Evolutionary conservation across 2,113 vertebrate species (phyloP), one percentile per base, ranked within the genome.

Genomic region (Misgurnus anguillicaudatus): DNA sequence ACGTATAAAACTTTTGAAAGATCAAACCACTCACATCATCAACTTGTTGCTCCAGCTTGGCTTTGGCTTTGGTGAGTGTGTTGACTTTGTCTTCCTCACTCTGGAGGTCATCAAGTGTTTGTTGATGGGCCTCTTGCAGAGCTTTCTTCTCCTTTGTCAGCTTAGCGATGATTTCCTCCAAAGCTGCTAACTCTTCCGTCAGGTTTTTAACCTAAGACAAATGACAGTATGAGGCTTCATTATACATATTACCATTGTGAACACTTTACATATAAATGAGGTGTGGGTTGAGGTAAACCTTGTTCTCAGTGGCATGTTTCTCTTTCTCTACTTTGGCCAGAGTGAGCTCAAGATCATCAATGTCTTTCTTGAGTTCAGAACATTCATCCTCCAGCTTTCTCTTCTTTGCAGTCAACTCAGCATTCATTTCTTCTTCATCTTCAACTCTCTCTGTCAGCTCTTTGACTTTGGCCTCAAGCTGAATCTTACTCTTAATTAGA

Each of bases 281-380:
- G 24, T 31, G 24, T 31, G 24, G 24, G 24, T 63, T 21, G 4
- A 58, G 16, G 42, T 38, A 87, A 70, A 95, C 95, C 93, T 97
- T 96, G 86, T 97, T 97, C 86, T 96, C 95, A 0, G 95, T 97
- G 0, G 95, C 95, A 0, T 96, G 95, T 68, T 96, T 96, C 86
- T 96, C 95, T 67, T 96, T 96, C 74, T 96, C 95, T 83, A 96
- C 95, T 85, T 96, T 96, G 79, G 95, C 94, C 86, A 96, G 3
- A 0, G 94, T 83, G 77, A 95, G 10, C 83, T 95, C 94, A 79
- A 95, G 82, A 86, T 95, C 94, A 2, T 95, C 94, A 0, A 95
- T 95, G 71, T 95, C 94, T 68, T 90, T 95, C 80, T 95, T 95
- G 11, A 95, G 91, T 81, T 95, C 94, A 0, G 93, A 94, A 68